Evolutionary conservation across 2,113 vertebrate genomes (phyloP).

Genomic region (Lucifuga dentata): DNA sequence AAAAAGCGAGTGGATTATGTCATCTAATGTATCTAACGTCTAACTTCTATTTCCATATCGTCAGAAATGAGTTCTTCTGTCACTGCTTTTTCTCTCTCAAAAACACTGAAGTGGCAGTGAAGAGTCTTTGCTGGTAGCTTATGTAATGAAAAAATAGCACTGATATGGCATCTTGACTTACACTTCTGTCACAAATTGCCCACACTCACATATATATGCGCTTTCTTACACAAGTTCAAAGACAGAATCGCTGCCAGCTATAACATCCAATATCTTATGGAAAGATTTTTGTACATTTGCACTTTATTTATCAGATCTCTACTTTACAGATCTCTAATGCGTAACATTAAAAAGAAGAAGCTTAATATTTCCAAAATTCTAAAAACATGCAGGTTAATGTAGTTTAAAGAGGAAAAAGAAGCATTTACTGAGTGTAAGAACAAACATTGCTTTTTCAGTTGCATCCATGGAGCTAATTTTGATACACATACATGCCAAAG

Average conservation of each 20-base stretch:
- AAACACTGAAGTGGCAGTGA: slow-evolving; percentile 39
- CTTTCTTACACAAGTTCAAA: background rate
- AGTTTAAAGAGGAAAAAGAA: too few relatives aligned
- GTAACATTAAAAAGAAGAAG: too few relatives aligned
- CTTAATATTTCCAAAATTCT: too few relatives aligned
- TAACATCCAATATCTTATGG: background rate
- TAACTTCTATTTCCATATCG: slow-evolving; percentile 33
- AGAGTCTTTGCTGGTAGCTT: slow-evolving; percentile 34
- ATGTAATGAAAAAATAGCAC: slow-evolving; percentile 41
- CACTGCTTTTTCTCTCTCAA: slow-evolving; percentile 49
- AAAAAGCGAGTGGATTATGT: slow-evolving; percentile 38
- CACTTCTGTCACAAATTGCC: background rate
- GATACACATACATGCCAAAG: too few relatives aligned
- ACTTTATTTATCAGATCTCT: too few relatives aligned
- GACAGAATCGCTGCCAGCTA: background rate
- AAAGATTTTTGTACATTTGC: too few relatives aligned
- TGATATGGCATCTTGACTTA: slow-evolving; percentile 1
- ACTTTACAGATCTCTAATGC: too few relatives aligned
- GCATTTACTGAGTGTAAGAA: too few relatives aligned
- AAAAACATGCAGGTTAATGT: too few relatives aligned
- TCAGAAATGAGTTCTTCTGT: slow-evolving; percentile 33
- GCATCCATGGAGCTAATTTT: too few relatives aligned
- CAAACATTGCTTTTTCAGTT: too few relatives aligned
- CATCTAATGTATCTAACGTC: slow-evolving; percentile 56
- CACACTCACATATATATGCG: background rate